phyloP scores from a whole-genome alignment of 2,113 vertebrate species.

The Trochalopteron elliotii region DNA sequence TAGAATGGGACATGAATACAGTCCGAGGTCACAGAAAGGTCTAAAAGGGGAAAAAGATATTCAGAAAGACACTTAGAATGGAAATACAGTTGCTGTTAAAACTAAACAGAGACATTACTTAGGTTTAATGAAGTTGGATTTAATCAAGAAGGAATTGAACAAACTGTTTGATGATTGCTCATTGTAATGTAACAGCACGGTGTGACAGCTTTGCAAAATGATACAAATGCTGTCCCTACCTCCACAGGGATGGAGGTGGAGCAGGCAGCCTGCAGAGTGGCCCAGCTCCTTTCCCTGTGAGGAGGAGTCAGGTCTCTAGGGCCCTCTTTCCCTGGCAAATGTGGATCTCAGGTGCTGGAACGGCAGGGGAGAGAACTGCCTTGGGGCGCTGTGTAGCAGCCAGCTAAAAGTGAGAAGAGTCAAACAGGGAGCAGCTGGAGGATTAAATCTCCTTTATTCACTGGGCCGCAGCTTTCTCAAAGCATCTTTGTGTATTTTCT shows the following conservation, averaged over 20 bases:
- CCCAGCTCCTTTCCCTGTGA: accelerated
- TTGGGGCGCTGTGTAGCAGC: neutral
- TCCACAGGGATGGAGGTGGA: neutral
- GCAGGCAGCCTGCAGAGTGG: neutral
- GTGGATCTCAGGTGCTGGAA: neutral
- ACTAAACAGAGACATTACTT: neutral
- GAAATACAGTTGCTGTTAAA: slow-evolving; percentile 32
- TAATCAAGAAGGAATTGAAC: slow-evolving; percentile 42
- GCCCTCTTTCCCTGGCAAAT: neutral
- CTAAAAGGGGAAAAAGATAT: slow-evolving; percentile 3
- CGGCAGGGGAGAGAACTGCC: neutral
- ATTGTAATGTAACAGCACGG: neutral
- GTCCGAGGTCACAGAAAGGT: slow-evolving; percentile 20
- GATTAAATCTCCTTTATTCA: neutral
- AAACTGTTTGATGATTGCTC: neutral
- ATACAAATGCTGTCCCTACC: neutral
- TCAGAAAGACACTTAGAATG: slow-evolving; percentile 11
- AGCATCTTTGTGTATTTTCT: neutral
- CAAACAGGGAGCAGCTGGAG: neutral
- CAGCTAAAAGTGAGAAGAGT: neutral
- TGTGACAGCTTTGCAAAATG: neutral
- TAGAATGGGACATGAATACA: neutral
- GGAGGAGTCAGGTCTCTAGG: neutral
- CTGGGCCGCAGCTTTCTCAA: neutral
- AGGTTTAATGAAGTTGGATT: slow-evolving; percentile 47